Conservation (phyloP, 2,797 vertebrate genomes). For the Chaetophractus vellerosus region DNA sequence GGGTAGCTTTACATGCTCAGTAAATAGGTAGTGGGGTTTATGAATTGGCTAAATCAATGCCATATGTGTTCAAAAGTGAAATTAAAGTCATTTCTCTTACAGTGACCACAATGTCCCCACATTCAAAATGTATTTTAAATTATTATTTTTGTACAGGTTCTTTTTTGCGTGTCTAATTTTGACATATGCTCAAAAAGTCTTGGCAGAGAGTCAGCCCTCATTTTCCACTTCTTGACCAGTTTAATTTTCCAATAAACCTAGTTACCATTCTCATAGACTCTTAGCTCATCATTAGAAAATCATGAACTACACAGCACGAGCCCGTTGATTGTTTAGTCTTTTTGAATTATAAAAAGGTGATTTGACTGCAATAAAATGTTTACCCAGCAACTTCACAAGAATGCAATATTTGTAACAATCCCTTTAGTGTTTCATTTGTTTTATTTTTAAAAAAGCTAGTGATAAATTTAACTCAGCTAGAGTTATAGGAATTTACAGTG, state of each 20-base stretch:
- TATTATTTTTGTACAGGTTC: background rate
- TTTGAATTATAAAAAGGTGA: conserved; percentile 54
- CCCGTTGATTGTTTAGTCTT: conserved; percentile 38
- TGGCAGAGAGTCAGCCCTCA: background rate
- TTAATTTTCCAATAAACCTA: background rate
- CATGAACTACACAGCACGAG: background rate
- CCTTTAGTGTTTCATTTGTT: conserved; percentile 53
- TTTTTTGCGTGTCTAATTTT: too few species aligned
- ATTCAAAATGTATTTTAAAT: background rate
- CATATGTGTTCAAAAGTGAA: background rate
- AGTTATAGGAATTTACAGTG: conserved; percentile 66
- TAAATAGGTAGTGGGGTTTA: background rate
- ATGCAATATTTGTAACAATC: conserved; percentile 52
- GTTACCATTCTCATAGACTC: background rate
- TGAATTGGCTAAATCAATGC: background rate
- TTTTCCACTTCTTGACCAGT: background rate
- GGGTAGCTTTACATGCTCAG: background rate
- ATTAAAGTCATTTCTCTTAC: background rate
- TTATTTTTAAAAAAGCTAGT: conserved; percentile 67
- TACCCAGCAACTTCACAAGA: conserved; percentile 63
- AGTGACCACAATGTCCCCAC: background rate
- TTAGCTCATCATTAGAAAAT: background rate
- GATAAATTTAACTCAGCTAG: conserved; percentile 76
- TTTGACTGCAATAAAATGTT: conserved; percentile 72
- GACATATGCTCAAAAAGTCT: conserved; percentile 14